Evolutionary conservation across 2,113 vertebrate species (phyloP), one percentile per base, ranked within the genome.

Genomic region (Bufo bufo): DNA sequence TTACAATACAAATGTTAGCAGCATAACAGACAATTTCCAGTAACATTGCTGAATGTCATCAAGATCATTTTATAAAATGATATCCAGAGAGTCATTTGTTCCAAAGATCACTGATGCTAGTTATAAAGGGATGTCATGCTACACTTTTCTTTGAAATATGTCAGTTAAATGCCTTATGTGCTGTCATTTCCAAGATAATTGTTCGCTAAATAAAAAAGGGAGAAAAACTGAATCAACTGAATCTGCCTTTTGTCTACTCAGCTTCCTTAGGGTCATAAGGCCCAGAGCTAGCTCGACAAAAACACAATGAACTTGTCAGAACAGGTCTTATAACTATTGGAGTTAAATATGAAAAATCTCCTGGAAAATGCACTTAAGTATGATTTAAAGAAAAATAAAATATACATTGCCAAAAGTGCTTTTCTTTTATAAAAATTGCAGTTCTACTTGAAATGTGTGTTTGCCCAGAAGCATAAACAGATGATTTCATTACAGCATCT

Each of bases 11-110:
- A 87, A 63, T 88, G 80, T 52, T 61, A 65, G 80, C 69, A 61
- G 56, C 54, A 59, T 54, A 50, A 17, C 58, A 75, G 69, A 33
- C 69, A 77, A 84, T 74, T 82, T 82, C 49, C 69, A 54, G 69
- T 88, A 63, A 84, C 87, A 88, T 83, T 88, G 87, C 56, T 83
- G 87, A 88, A 88, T 88, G 87, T 88, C 87, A 88, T 88, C 47
- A 77, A 75, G 58, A 88, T 83, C 79, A 82, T 83, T 88, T 87
- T 77, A 12, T 43, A 75, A 82, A 72, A 61, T 77, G 49, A 69
- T 77, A 75, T 75, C 87, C 61, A 50, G 54, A 56, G 80, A 77
- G 71, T 83, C 80, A 88, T 88, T 88, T 88, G 58, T 84, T 83
- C 63, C 84, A 88, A 88, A 77, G 66, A 17, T 8, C 71, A 66